A percentile compares a stretch with the other conserved stretches of the same genome.
These are phyloP conservation scores for Cryptops parisi DNA, from an alignment of 2,888 invertebrate species.

Conservation along the genomic window DNA sequence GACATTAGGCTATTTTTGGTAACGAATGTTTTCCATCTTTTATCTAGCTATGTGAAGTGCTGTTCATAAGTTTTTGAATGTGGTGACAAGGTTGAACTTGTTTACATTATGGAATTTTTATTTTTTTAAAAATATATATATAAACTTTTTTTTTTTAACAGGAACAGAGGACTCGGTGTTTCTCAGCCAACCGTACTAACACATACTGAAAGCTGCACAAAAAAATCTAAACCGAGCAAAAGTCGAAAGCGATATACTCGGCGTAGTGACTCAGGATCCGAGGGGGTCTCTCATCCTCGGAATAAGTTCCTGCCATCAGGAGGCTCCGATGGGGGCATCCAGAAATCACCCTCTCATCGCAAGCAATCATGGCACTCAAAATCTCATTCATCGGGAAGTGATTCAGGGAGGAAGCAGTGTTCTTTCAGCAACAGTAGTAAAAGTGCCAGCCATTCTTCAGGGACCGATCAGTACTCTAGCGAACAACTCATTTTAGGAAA, in stretches of 20 bases:
- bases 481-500: not conserved
- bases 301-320: conserved; percentile 52
- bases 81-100: too few relatives aligned
- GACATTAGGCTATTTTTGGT: too few relatives aligned
- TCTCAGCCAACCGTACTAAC: too few relatives aligned
- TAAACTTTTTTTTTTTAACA: too few relatives aligned
- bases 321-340: conserved; percentile 14
- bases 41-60: too few relatives aligned
- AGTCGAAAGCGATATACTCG: conserved; percentile 22
- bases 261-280: conserved; percentile 45
- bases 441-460: conserved; percentile 9
- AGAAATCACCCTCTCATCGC: not conserved
- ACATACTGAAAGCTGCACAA: not conserved
- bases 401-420: not conserved
- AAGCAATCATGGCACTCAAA: conserved; percentile 4
- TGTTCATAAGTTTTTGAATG: too few relatives aligned
- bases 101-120: too few relatives aligned
- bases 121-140: too few relatives aligned
- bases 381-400: conserved; percentile 12
- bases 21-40: too few relatives aligned
- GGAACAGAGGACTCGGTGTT: too few relatives aligned
- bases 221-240: conserved; percentile 6
- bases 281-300: conserved; percentile 50
- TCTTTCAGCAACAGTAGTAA: conserved; percentile 4
- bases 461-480: conserved; percentile 9